phyloP scores from a whole-genome alignment of 2,113 vertebrate species.

The Callithrix jacchus region DNA sequence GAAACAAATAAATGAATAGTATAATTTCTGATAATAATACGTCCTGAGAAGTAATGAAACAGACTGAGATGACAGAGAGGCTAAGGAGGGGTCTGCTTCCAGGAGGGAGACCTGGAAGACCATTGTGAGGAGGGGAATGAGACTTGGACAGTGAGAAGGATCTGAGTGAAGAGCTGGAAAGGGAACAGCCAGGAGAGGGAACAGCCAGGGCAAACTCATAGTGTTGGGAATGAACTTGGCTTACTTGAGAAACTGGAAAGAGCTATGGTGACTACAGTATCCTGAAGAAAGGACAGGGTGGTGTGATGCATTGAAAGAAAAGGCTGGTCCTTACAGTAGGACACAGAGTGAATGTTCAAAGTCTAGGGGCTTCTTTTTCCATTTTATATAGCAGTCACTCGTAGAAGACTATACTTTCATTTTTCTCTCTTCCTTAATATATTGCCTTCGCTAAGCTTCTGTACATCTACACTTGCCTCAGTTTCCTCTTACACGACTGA shows the following conservation, averaged over 20 bases:
- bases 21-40: background rate
- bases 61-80: background rate
- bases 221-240: background rate
- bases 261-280: background rate
- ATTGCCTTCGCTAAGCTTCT: background rate
- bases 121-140: background rate
- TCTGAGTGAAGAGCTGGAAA: background rate
- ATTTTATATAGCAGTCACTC: background rate
- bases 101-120: background rate
- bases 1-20: background rate
- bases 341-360: background rate
- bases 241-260: background rate
- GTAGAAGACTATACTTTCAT: background rate
- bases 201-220: background rate
- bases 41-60: background rate
- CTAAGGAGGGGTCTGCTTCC: background rate
- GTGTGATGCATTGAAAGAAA: background rate
- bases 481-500: background rate
- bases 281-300: background rate
- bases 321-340: background rate
- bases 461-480: background rate
- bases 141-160: background rate
- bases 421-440: background rate
- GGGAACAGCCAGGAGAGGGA: background rate
- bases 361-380: background rate